A percentile compares a stretch with the other conserved stretches of the same genome.
Evolutionary conservation across 1,140 invertebrate species (phyloP).

Genomic region (Laupala kohalensis): DNA sequence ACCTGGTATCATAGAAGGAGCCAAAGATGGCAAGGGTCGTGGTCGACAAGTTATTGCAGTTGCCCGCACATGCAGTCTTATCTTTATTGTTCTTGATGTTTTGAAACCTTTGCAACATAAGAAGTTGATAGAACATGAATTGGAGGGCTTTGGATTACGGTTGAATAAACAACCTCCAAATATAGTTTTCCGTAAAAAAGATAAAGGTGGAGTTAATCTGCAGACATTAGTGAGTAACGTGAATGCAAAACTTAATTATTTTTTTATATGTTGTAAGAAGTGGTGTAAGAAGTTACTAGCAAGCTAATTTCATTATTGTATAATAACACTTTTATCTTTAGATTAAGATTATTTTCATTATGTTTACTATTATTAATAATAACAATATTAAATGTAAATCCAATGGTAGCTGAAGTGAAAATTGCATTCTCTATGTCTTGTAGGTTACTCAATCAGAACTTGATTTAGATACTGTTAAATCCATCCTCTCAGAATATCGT

Average conservation of each 20-base stretch:
- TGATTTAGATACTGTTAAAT: constrained; percentile 89
- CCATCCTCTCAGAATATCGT: constrained; percentile 93
- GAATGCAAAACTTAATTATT: background rate
- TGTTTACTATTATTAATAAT: background rate
- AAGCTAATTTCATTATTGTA: background rate
- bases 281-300: background rate
- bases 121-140: constrained; percentile 89
- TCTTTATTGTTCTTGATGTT: constrained; percentile 97
- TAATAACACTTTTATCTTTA: too few species aligned
- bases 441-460: constrained; percentile 85
- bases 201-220: constrained; percentile 94
- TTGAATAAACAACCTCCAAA: constrained; percentile 96
- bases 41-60: constrained; percentile 99
- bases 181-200: constrained; percentile 91
- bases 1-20: constrained; percentile 99
- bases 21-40: constrained; percentile 97
- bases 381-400: background rate
- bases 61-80: constrained; percentile 92
- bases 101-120: constrained; percentile 95
- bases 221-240: constrained; percentile 55
- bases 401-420: background rate
- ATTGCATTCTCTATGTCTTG: constrained; percentile 19
- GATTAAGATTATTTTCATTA: background rate
- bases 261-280: background rate
- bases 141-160: constrained; percentile 96